phyloP scores from a whole-genome alignment of 1,140 invertebrate genomes.

The Calephelis virginiensis region DNA sequence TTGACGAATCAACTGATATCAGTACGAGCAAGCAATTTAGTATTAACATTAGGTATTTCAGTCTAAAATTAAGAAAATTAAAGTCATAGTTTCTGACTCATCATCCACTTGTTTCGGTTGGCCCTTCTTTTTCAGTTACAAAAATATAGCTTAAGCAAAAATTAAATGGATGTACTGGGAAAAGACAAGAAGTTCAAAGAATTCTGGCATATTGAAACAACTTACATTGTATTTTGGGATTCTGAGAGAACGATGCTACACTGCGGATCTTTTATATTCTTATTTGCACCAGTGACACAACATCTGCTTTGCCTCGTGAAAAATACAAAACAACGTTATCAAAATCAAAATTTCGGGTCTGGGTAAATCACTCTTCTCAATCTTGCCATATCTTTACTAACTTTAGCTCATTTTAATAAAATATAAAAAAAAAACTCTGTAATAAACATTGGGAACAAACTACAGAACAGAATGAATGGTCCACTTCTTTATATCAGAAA shows the following conservation, averaged over 20 bases:
- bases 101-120: conserved; percentile 32
- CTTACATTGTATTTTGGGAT: conserved; percentile 36
- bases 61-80: conserved; percentile 30
- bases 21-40: conserved; percentile 49
- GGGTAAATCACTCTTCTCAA: no score
- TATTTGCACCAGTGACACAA: no score
- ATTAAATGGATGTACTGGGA: neutral
- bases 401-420: no score
- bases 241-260: conserved; percentile 27
- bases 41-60: conserved; percentile 57
- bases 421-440: no score
- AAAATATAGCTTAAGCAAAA: neutral
- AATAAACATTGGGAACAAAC: no score
- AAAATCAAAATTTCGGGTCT: no score
- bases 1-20: conserved; percentile 68
- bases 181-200: neutral
- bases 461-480: no score
- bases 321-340: no score
- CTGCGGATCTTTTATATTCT: conserved; percentile 27
- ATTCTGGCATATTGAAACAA: conserved; percentile 47
- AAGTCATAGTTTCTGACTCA: conserved; percentile 36
- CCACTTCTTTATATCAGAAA: no score
- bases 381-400: neutral
- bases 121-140: conserved; percentile 4
- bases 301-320: no score